Evolutionary conservation across 2,888 invertebrate species (phyloP), one percentile per base, ranked within the genome.

Genomic region (Drosophila picticornis): DNA sequence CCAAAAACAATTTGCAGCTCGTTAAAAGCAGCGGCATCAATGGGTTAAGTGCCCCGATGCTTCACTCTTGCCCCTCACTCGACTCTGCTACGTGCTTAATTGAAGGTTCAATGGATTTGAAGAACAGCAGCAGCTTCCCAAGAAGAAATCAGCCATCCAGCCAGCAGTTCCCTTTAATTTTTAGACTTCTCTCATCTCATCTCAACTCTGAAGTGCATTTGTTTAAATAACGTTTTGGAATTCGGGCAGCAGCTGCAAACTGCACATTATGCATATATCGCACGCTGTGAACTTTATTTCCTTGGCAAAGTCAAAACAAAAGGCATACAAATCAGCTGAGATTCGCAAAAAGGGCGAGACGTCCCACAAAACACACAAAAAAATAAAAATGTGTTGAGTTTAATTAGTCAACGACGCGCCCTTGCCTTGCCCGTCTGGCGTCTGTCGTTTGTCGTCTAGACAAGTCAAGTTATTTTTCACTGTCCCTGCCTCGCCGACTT

Each of bases 61-160:
- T 62, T 31, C 43, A 36, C 65, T 50, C 46, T 29, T 36, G 43
- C 57, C 29, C 25, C 63, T 32, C 60, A 53, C 60, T 34, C 27
- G 46, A 48, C 52, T 29, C 69, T 32, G 70, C 58, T 77, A 83
- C 82, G 82, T 82, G 83, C 75, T 73, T 73, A 75, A 82, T 82
- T 83, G 82, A 70, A 70, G 74, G 80, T 80, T 72, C 73, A 82
- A 72, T 82, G 83, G 75, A 77, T 77, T 80, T 70, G 32, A 56
- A 50, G 60, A 73, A 56, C 75, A 38, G 38, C 52, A 52, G 56
- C 66, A 56, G 61, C 75, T 71, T 75, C 62, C 34, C 43, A n/a
- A 64, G 70, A 76, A 74, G 50, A n/a, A n/a, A n/a, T n/a, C 31
- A 27, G 13, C 48, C 27, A 13, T 3, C 25, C 32, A 16, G 36